Percentiles rank a stretch among this genome's conserved stretches.
These are phyloP conservation scores for Dolichopus griseipennis DNA, from an alignment of 2,888 invertebrate species.

Conservation along the genomic window DNA sequence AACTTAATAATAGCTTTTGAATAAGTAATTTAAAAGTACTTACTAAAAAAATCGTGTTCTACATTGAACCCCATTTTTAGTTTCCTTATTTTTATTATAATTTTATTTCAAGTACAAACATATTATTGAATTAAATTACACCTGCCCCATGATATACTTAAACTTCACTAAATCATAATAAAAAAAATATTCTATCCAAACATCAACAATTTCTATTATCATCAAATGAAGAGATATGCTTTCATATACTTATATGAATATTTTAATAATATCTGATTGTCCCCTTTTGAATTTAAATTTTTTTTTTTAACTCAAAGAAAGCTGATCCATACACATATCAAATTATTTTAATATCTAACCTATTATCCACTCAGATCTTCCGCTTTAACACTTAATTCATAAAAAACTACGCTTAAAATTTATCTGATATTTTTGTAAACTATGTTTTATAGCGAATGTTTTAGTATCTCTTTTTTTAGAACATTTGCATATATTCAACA, in stretches of 20 bases:
- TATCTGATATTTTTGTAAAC: background rate
- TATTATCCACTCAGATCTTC: slow-evolving; percentile 6
- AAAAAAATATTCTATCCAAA: background rate
- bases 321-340: background rate
- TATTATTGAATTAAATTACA: background rate
- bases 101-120: background rate
- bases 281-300: background rate
- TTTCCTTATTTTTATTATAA: no score
- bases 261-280: background rate
- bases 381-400: background rate
- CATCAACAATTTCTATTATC: no score
- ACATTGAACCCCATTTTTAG: no score
- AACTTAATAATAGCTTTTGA: no score
- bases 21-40: no score
- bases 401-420: background rate
- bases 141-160: background rate
- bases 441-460: no score
- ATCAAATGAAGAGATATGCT: no score
- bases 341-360: background rate
- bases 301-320: background rate
- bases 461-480: no score
- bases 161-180: background rate
- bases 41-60: no score
- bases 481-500: no score
- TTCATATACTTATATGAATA: background rate